Evolutionary conservation across 1,140 invertebrate genomes (phyloP), one percentile per base, ranked within the genome.

Genomic region (Dermatophagoides farinae): DNA sequence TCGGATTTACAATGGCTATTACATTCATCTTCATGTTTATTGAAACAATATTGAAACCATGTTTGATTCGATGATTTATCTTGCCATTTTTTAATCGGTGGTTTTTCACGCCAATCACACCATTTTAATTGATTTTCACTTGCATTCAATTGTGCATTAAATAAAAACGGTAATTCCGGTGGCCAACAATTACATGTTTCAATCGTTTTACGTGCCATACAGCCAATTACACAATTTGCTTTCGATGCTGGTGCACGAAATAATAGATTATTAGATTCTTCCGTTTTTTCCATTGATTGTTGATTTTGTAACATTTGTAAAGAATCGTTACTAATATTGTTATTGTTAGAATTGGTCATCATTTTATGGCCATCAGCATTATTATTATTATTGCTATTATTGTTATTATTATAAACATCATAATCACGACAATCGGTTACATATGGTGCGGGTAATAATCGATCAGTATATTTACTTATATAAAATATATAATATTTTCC

Each of bases 1-100:
- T 60, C 58, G n/a, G 41, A 39, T 22, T 60, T 60, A 49, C 58
- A 60, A 4, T 38, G 10, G 18, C 14, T 18, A 49, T 60, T 60
- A 25, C 58, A 60, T 38, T 49, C 43, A 38, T 38, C n/a, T 41
- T 60, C 58, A 23, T 60, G 58, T 25, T 38, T 37, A 20, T 46
- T 60, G 46, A 60, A 60, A 41, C 58, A 60, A 25, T 49, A 60
- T 25, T 60, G 58, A 43, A 60, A 60, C 58, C 58, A 60, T 20
- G 58, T 60, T 10, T 49, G 1, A 25, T 60, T 11, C 6, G 12
- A 6, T n/a, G 44, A 44, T 37, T 60, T 60, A 16, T 37, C 46
- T 16, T 4, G 4, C n/a, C 38, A 16, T 14, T 23, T 37, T 16
- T 50, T 44, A 22, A 37, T 47, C 16, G 39, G 43, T 16, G 25